Evolutionary conservation across 2,888 invertebrate species (phyloP).

Genomic region (Acholoe squamosa): DNA sequence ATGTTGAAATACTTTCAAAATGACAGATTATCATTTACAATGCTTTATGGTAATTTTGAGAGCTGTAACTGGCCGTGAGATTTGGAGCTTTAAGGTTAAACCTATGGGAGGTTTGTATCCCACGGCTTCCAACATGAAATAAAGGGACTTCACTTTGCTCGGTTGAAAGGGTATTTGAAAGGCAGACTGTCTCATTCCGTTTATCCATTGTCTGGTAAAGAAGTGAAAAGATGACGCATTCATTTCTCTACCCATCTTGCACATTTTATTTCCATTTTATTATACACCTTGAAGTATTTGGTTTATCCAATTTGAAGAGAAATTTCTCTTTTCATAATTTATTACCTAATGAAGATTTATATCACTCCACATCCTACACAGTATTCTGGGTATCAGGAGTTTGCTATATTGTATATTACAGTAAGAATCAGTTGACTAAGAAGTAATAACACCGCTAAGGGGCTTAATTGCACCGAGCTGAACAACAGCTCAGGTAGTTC

Average conservation of each 20-base stretch:
- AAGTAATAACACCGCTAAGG: conserved; percentile 1
- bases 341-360: background rate
- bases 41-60: no score
- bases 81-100: no score
- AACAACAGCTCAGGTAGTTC: background rate
- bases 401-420: background rate
- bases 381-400: background rate
- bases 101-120: no score
- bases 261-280: background rate
- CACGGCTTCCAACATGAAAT: no score
- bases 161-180: no score
- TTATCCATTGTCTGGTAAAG: no score
- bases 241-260: background rate
- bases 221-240: no score
- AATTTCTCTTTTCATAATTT: background rate
- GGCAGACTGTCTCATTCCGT: no score
- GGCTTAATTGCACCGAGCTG: background rate
- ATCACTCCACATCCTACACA: background rate
- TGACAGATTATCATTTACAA: no score
- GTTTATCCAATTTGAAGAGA: background rate
- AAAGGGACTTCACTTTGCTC: no score
- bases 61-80: no score
- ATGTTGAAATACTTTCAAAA: no score
- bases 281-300: background rate
- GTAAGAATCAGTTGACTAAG: conserved; percentile 21